phyloP scores from a whole-genome alignment of 2,113 vertebrate genomes.

The Crocuta crocuta region DNA sequence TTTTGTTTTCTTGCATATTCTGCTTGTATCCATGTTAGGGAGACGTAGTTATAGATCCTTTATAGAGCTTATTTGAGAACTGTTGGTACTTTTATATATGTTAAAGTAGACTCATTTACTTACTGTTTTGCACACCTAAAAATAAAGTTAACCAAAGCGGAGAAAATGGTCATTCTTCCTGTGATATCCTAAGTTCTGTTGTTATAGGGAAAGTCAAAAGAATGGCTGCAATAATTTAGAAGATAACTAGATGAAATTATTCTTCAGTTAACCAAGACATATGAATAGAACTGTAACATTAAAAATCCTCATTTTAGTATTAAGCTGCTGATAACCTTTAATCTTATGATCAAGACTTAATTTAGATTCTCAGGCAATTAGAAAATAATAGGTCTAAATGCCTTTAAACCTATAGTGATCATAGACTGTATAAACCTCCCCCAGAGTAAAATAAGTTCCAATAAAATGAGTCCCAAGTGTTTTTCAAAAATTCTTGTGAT shows the following conservation, averaged over 20 bases:
- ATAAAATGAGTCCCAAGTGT: neutral
- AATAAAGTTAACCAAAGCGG: neutral
- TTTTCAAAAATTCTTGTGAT: constrained; percentile 2
- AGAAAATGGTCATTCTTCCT: neutral
- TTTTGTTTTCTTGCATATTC: neutral
- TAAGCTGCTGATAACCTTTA: neutral
- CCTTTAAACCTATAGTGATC: neutral
- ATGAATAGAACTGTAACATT: neutral
- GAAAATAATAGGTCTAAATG: constrained; percentile 27
- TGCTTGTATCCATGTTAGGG: neutral
- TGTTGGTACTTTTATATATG: neutral
- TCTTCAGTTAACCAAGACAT: constrained; percentile 43
- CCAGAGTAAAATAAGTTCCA: neutral
- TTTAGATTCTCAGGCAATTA: constrained; percentile 18
- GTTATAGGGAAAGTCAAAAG: neutral
- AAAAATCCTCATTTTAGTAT: constrained; percentile 17
- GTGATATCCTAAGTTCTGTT: neutral
- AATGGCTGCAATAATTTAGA: neutral
- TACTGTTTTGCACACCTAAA: neutral
- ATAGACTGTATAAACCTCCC: neutral
- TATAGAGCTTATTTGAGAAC: constrained; percentile 17
- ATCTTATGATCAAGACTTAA: neutral
- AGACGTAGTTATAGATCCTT: neutral
- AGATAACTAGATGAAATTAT: neutral
- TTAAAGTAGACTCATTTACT: neutral